Base-by-base conservation (phyloP, 35 echinoderm and acorn worm species). In the Lytechinus pictus region DNA sequence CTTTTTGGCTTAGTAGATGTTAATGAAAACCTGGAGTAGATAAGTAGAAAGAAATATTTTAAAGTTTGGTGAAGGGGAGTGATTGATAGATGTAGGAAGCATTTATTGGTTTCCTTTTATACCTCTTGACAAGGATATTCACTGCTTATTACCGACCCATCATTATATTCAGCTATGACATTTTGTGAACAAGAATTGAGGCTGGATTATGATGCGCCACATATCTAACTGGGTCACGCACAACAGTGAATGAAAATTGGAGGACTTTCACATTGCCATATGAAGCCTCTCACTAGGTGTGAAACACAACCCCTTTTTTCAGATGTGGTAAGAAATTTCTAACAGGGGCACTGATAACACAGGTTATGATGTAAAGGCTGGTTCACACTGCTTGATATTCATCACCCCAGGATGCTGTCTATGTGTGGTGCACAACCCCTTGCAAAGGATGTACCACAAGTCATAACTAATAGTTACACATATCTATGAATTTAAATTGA, bases 111-210 rank as follows among this genome's bases (percentile, higher is more conserved):
- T 24, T 79, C 66, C 66, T 24, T n/a, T 7, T n/a, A 79, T 79
- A 24, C 19, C 66, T 79, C 19, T 24, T 79, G 66, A 79, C n/a
- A 24, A 79, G 19, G 66, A 16, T 79, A 79, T 79, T 79, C 19
- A n/a, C 66, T 24, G n/a, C 19, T 79, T 79, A 79, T 79, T 79
- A 79, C 66, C 21, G n/a, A 6, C 66, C n/a, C 66, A 24, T 79
- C 66, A 79, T 79, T 79, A 79, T 79, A 79, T 79, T 79, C 66
- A 79, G 66, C 66, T 79, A 24, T 79, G 66, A 79, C 66, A 79
- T 79, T 58, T 79, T 79, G 66, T 79, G 66, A 79, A 7, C 16
- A 79, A 24, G 66, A 79, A 79, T 79, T 1, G 8, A 79, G 66
- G 66, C 19, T 79, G 3, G 66, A 24, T 79, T 79, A 79, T 16